Evolutionary conservation across 2,888 invertebrate genomes (phyloP).

Genomic region (Platycheirus rosarum): DNA sequence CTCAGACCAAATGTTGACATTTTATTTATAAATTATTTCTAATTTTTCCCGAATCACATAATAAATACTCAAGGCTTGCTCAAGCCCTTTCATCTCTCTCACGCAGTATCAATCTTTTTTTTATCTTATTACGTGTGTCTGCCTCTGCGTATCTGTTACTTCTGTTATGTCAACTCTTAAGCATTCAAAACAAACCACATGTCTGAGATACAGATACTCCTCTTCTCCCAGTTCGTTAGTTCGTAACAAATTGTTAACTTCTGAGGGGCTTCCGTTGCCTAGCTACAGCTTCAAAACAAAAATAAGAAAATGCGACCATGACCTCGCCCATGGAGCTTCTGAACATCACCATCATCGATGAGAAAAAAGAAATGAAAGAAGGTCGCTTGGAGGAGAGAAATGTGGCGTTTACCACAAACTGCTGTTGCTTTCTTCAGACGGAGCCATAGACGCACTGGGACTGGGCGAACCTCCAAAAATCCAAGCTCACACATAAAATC

Average conservation of each 20-base stretch:
- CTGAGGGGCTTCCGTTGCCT: conserved; percentile 39
- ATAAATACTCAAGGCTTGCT: conserved; percentile 41
- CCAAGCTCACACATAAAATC: conserved; percentile 2
- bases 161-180: conserved; percentile 58
- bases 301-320: conserved; percentile 64
- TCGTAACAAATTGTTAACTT: conserved; percentile 43
- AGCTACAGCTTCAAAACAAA: background rate
- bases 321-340: conserved; percentile 69
- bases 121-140: conserved; percentile 57
- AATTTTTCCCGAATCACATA: conserved; percentile 49
- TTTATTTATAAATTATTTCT: conserved; percentile 16
- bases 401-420: background rate
- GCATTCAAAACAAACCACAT: conserved; percentile 12
- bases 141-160: background rate
- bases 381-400: conserved; percentile 29
- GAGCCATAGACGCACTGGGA: background rate
- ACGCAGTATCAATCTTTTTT: conserved; percentile 58
- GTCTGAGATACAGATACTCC: conserved; percentile 19
- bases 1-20: conserved; percentile 1
- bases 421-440: conserved; percentile 16
- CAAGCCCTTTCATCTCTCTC: conserved; percentile 56
- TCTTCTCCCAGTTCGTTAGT: conserved; percentile 15
- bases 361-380: conserved; percentile 60
- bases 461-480: conserved; percentile 15
- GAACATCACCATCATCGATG: conserved; percentile 6